Base-by-base conservation (phyloP, 2,888 invertebrate species). In the Octonoba sinensis region DNA sequence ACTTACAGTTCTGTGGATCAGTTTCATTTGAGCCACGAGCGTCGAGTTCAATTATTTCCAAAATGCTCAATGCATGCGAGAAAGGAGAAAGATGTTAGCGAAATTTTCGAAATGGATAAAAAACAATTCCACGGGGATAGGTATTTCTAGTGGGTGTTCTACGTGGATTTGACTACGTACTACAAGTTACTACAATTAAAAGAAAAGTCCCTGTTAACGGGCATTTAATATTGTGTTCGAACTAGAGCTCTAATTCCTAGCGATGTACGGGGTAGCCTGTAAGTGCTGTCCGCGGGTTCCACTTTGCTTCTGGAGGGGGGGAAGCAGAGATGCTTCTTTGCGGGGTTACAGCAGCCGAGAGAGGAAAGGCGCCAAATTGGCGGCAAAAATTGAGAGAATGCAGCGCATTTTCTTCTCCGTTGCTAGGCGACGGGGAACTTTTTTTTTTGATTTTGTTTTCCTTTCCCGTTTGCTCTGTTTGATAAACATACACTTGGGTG, bases 1-100 rank as follows among this genome's bases (percentile, higher is more conserved):
- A 82, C 82, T 82, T 59, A 82, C 82, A 70, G 82, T 82, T 82
- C 82, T 82, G 46, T 76, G 82, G 66, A 82, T 82, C 56, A 82
- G 82, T 82, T 82, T 82, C 82, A 82, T 82, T 36, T 64, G 82
- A 81, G 72, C 18, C 73, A 44, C 73, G 56, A 69, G 62, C 79
- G n/a, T 64, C 22, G 44, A 22, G 47, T 66, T 60, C 65, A 49
- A 62, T 66, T 67, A 73, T 56, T 73, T 73, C 73, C 67, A 81
- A 54, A 81, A 62, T 77, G 69, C 64, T 54, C 51, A 60, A 67
- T 60, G 60, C 75, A 75, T 75, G 36, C 36, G 36, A 36, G 6
- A 36, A 36, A 36, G 36, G 36, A 36, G 36, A 36, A 36, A 36
- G 36, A 36, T 36, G 36, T 36, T 36, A 36, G 36, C 36, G 36